A percentile compares a stretch with the other conserved stretches of the same genome.
Conservation (phyloP, 2,113 vertebrate genomes). For the Microcebus murinus region DNA sequence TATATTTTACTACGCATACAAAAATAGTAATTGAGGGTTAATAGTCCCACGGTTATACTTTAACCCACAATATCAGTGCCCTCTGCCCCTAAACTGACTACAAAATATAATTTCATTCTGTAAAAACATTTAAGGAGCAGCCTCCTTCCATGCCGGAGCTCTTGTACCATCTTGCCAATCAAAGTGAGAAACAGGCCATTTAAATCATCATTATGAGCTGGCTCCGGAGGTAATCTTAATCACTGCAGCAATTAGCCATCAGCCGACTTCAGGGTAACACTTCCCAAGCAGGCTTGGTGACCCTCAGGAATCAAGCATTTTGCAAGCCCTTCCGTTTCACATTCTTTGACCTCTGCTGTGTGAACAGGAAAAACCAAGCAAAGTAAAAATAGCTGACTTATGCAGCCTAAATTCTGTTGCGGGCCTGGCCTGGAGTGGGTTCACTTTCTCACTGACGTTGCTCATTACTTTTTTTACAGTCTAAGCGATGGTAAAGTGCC, state of each 20-base stretch:
- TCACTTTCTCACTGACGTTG: neutral
- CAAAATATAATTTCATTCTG: neutral
- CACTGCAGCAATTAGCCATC: neutral
- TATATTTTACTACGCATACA: neutral
- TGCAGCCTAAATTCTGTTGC: neutral
- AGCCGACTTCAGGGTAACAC: neutral
- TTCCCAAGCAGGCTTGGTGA: slow-evolving; percentile 6
- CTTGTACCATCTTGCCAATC: neutral
- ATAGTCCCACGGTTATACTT: neutral
- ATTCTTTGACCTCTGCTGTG: neutral
- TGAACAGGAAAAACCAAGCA: slow-evolving; percentile 40
- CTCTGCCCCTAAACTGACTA: neutral
- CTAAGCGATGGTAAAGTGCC: neutral
- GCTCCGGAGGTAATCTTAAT: neutral
- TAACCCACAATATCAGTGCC: neutral
- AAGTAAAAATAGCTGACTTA: neutral
- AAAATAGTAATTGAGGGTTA: slow-evolving; percentile 12
- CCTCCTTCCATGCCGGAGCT: neutral
- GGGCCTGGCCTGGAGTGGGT: neutral
- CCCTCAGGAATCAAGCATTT: neutral
- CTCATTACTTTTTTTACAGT: neutral
- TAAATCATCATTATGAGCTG: neutral
- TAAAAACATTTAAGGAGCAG: neutral
- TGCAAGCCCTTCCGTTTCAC: neutral
- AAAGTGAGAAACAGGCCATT: slow-evolving; percentile 5